A percentile compares a stretch with the other conserved stretches of the same genome.
phyloP scores from a whole-genome alignment of 2,797 vertebrate species.

The Aulostomus chinensis region DNA sequence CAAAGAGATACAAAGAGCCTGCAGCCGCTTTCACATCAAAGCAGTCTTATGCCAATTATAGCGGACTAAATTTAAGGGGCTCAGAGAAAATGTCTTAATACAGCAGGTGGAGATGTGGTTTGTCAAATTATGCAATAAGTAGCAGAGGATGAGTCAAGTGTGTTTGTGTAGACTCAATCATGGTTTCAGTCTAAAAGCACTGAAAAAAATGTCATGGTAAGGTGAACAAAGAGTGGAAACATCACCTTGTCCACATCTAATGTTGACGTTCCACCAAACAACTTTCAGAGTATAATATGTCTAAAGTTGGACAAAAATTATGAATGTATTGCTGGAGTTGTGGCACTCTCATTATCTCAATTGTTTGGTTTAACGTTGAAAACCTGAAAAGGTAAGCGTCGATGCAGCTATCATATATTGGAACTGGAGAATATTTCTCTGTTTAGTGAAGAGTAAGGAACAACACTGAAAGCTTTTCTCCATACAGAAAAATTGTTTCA shows the following conservation, averaged over 20 bases:
- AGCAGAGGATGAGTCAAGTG: slow-evolving; percentile 31
- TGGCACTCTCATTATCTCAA: too few relatives aligned
- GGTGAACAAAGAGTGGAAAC: not conserved
- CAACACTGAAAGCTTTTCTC: too few relatives aligned
- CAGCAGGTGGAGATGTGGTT: slow-evolving; percentile 32
- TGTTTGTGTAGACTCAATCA: slow-evolving; percentile 22
- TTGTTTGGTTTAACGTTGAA: too few relatives aligned
- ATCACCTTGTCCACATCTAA: not conserved
- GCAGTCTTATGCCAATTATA: slow-evolving; percentile 37
- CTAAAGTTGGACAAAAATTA: too few relatives aligned
- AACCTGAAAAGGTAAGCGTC: too few relatives aligned
- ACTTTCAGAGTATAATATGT: too few relatives aligned
- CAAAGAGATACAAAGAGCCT: slow-evolving; percentile 41
- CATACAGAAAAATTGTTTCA: too few relatives aligned
- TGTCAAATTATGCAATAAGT: slow-evolving; percentile 36
- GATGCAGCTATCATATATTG: too few relatives aligned
- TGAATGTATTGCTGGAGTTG: too few relatives aligned
- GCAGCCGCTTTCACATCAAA: slow-evolving; percentile 56
- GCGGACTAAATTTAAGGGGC: slow-evolving; percentile 24
- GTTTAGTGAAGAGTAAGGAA: too few relatives aligned
- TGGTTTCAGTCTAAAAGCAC: slow-evolving; percentile 11
- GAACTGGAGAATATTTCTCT: too few relatives aligned
- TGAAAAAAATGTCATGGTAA: not conserved
- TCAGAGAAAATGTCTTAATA: slow-evolving; percentile 24
- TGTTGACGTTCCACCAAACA: not conserved